A percentile compares a stretch with the other conserved stretches of the same genome.
These are phyloP conservation scores for Plutella xylostella DNA, from an alignment of 2,888 invertebrate genomes.

Conservation along the genomic window DNA sequence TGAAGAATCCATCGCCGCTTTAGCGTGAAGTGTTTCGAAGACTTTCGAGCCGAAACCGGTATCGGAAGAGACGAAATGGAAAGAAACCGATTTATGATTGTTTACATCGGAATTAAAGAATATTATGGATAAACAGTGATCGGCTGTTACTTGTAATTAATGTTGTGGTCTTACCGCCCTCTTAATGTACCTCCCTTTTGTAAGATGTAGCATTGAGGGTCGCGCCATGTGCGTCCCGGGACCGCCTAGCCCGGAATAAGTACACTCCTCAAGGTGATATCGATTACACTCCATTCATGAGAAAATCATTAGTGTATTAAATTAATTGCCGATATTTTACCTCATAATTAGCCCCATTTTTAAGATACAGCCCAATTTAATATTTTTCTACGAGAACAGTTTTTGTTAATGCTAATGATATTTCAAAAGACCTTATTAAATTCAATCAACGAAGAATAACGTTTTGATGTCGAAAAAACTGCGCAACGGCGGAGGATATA, in stretches of 20 bases:
- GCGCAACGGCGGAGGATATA: no score
- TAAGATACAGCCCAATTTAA: no score
- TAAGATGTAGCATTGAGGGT: conserved; percentile 16
- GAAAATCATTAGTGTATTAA: neutral
- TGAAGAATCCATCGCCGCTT: neutral
- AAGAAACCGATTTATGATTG: neutral
- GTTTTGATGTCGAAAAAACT: no score
- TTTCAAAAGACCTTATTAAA: no score
- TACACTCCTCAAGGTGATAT: conserved; percentile 1
- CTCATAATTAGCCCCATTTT: no score
- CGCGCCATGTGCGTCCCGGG: conserved; percentile 27
- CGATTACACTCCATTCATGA: neutral
- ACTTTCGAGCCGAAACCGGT: neutral
- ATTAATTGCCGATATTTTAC: neutral
- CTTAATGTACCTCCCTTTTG: conserved; percentile 38
- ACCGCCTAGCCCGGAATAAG: no score
- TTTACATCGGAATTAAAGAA: neutral
- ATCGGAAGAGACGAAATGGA: neutral
- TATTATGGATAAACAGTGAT: conserved; percentile 26
- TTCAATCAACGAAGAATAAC: no score
- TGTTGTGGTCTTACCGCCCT: conserved; percentile 40
- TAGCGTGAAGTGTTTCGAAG: neutral
- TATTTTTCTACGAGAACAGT: no score
- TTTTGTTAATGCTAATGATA: no score
- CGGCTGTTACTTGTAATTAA: conserved; percentile 42